Evolutionary conservation across 2,113 vertebrate genomes (phyloP), one percentile per base, ranked within the genome.

Genomic region (Hoplias malabaricus): DNA sequence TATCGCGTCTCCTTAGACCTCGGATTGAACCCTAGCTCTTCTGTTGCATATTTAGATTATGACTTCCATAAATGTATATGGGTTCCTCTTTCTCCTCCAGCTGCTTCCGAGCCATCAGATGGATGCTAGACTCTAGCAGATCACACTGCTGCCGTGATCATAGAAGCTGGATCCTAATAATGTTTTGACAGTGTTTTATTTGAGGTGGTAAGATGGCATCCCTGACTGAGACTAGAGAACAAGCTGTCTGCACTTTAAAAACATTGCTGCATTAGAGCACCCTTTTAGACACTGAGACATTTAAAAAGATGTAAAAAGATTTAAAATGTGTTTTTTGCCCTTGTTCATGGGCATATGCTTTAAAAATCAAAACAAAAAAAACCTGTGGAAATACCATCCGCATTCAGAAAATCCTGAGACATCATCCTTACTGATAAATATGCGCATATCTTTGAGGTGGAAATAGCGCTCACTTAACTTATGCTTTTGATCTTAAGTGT

Each of bases 21-120:
- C 84, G 81, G 82, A 62, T 61, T 91, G 90, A 92, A 90, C 87
- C 83, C 80, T 42, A 79, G 85, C 80, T 83, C 85, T 87, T 87
- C 83, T 85, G 84, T 85, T 86, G 79, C 84, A 80, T 83, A 86
- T 87, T 89, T 87, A 90, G 85, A 84, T 84, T 36, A 75, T 78
- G 83, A 65, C 61, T 67, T 71, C 57, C 75, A 77, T 83, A 83
- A 88, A 83, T 75, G 43, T 79, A 75, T 80, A 84, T 54, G 75
- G 65, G 62, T 65, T 63, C 57, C 48, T 69, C 54, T 79, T 80
- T 80, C 80, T 63, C 69, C 13, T 11, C 34, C 46, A 63, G 73
- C 80, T 56, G 43, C 80, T 76, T 72, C 42, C 31, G 42, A 76
- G 76, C 48, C 34, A 62, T 82, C 75, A 75, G 69, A 29, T 80